Percentiles rank a stretch among this genome's conserved stretches.
Conservation (phyloP, 2,113 vertebrate genomes). For the Pampusana beccarii region DNA sequence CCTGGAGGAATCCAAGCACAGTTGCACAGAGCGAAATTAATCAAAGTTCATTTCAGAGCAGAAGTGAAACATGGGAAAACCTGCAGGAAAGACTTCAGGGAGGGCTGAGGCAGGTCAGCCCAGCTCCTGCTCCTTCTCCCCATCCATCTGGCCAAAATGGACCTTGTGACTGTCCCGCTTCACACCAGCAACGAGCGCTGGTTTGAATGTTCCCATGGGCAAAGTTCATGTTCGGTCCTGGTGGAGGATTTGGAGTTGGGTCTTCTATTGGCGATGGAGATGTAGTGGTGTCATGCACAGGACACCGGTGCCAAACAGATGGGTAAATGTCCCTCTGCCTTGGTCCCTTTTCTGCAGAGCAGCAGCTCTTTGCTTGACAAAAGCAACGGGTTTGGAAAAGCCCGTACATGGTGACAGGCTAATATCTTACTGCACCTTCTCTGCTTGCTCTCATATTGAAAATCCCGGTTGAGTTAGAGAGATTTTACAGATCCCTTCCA, state of each 20-base stretch:
- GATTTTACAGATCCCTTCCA: too few species aligned
- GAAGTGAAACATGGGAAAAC: not conserved
- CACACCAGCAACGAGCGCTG: too few species aligned
- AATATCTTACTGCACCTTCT: not conserved
- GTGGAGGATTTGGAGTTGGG: not conserved
- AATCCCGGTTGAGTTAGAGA: not conserved
- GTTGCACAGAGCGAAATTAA: not conserved
- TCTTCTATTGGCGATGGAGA: not conserved
- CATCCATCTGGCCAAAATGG: not conserved
- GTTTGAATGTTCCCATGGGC: not conserved
- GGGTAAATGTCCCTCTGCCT: not conserved
- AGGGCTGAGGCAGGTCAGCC: accelerated
- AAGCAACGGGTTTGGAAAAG: not conserved
- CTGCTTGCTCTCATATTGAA: accelerated
- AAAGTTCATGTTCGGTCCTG: not conserved
- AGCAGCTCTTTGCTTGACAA: not conserved
- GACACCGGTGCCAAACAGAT: not conserved
- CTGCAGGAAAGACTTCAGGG: accelerated
- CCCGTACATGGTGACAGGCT: accelerated
- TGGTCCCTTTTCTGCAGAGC: not conserved
- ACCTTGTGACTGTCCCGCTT: not conserved
- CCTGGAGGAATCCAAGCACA: not conserved
- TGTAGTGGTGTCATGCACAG: accelerated
- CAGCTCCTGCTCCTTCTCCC: not conserved
- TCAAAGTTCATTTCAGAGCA: not conserved